These are phyloP conservation scores for Cheilosia pagana DNA, from an alignment of 2,888 invertebrate genomes.

Conservation along the genomic window DNA sequence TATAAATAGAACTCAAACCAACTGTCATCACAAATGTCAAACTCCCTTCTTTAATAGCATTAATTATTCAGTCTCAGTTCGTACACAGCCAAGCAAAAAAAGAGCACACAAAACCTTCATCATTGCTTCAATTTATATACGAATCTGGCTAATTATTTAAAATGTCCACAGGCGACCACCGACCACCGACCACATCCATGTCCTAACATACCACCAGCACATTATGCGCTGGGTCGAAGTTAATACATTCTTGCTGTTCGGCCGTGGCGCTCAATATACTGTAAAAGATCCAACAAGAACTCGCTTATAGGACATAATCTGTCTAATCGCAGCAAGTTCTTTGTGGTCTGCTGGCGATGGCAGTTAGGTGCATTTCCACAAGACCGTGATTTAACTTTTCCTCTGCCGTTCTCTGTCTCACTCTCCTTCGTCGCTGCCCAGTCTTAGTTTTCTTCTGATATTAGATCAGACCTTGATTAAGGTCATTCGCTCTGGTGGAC, in stretches of 20 bases:
- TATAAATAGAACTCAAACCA: too few relatives aligned
- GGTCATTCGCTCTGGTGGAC: slow-evolving; percentile 73
- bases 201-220: slow-evolving; percentile 39
- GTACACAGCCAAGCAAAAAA: background rate
- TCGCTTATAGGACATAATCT: slow-evolving; percentile 62
- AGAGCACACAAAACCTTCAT: background rate
- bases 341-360: slow-evolving; percentile 54
- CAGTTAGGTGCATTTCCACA: slow-evolving; percentile 58
- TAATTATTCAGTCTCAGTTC: slow-evolving; percentile 51
- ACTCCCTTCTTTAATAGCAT: slow-evolving; percentile 48
- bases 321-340: slow-evolving; percentile 71
- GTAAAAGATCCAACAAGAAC: slow-evolving; percentile 33
- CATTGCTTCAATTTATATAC: slow-evolving; percentile 67
- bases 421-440: background rate
- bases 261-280: background rate
- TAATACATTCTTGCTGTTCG: slow-evolving; percentile 40
- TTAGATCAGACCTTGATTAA: slow-evolving; percentile 75
- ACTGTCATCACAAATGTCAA: slow-evolving; percentile 25
- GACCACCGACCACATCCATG: slow-evolving; percentile 45
- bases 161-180: slow-evolving; percentile 56
- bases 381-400: slow-evolving; percentile 50
- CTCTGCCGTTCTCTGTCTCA: background rate
- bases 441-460: slow-evolving; percentile 53
- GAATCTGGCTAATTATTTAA: slow-evolving; percentile 62
- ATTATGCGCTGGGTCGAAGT: background rate